Conservation (phyloP, 2,113 vertebrate genomes). For the Stigmatopora argus region DNA sequence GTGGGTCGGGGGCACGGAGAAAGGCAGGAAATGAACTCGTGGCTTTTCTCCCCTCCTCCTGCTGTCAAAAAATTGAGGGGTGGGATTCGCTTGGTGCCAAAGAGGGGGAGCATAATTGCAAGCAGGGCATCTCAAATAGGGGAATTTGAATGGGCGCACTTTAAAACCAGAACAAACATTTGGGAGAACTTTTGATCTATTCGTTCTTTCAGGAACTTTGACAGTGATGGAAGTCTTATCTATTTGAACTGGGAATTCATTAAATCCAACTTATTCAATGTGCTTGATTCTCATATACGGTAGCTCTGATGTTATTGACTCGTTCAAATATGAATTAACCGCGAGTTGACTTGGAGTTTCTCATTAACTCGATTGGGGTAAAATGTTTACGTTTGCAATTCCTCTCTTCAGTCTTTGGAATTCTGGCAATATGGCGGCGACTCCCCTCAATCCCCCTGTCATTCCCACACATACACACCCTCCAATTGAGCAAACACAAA, state of each 20-base stretch:
- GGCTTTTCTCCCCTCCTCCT: constrained; percentile 5
- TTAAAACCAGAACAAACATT: neutral
- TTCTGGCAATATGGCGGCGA: no score
- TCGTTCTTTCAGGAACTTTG: neutral
- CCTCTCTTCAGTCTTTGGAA: no score
- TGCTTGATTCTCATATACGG: no score
- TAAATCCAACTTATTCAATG: no score
- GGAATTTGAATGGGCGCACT: neutral
- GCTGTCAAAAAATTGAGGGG: constrained; percentile 20
- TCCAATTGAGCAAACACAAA: neutral
- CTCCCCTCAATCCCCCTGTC: no score
- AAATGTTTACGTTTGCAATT: no score
- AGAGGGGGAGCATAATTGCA: neutral
- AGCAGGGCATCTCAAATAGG: neutral
- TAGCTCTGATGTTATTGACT: no score
- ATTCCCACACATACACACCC: neutral
- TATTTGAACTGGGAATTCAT: neutral
- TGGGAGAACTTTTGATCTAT: neutral
- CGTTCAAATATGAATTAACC: no score
- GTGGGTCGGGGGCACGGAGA: constrained; percentile 17
- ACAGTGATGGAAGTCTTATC: neutral
- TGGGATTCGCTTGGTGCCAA: constrained; percentile 2
- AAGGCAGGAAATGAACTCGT: constrained; percentile 46
- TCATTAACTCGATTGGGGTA: no score
- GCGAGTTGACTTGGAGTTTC: no score